Conservation (phyloP, 2,888 invertebrate genomes). For the Acholoe squamosa region DNA sequence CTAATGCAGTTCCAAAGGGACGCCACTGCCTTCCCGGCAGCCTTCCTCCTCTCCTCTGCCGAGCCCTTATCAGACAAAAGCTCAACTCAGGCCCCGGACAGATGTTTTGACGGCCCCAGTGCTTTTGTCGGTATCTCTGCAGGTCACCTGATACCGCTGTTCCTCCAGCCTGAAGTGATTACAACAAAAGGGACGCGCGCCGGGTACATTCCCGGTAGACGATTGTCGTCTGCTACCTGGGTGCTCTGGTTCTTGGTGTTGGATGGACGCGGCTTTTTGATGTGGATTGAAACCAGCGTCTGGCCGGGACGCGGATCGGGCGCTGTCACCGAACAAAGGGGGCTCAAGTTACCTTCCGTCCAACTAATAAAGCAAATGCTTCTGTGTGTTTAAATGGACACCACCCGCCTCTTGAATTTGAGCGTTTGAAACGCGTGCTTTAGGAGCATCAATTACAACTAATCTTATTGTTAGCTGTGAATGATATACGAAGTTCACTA, state of each 20-base stretch:
- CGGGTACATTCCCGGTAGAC: conserved; percentile 37
- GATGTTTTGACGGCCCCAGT: neutral
- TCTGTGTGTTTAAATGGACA: neutral
- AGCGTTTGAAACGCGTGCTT: neutral
- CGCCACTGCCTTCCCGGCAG: neutral
- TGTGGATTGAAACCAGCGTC: neutral
- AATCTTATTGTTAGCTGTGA: neutral
- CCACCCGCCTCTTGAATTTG: neutral
- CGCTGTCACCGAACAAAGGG: conserved; percentile 7
- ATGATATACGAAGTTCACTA: too few species aligned
- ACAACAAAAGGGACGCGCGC: conserved; percentile 50
- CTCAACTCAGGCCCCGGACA: neutral
- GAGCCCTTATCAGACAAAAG: neutral
- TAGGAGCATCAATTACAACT: neutral
- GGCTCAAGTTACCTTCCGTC: conserved; percentile 10
- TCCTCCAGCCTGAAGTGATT: conserved; percentile 17
- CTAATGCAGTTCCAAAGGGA: neutral
- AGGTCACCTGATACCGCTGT: conserved; percentile 41
- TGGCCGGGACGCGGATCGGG: neutral
- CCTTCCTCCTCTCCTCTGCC: neutral
- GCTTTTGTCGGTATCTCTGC: conserved; percentile 40
- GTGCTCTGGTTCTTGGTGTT: conserved; percentile 17
- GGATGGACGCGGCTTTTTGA: conserved; percentile 17
- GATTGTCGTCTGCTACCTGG: conserved; percentile 39
- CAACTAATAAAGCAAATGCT: conserved; percentile 36